These are phyloP conservation scores for Melanogrammus aeglefinus DNA, from an alignment of 2,797 vertebrate species.

Conservation along the genomic window DNA sequence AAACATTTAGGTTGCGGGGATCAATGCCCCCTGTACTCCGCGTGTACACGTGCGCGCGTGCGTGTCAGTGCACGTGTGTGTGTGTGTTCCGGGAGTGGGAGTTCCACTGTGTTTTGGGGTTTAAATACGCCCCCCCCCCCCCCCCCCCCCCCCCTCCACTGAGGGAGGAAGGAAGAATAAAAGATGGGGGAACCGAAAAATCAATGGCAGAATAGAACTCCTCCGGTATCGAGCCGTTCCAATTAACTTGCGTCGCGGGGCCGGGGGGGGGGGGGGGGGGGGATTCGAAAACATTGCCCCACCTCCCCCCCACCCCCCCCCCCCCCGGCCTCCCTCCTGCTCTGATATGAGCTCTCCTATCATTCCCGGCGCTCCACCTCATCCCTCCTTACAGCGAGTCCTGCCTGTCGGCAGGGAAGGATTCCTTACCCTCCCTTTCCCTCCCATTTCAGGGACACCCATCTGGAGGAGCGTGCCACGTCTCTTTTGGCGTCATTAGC, in stretches of 20 bases:
- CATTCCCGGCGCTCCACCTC: slow-evolving; percentile 61
- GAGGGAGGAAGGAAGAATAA: slow-evolving; percentile 71
- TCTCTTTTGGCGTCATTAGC: background rate
- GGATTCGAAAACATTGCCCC: slow-evolving; percentile 76
- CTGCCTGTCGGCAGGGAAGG: slow-evolving; percentile 1
- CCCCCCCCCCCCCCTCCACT: slow-evolving; percentile 72
- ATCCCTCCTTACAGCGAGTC: slow-evolving; percentile 40
- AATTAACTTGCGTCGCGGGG: slow-evolving; percentile 78
- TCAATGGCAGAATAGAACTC: slow-evolving; percentile 83
- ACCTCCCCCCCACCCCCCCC: slow-evolving; percentile 11
- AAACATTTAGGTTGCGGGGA: slow-evolving; percentile 92
- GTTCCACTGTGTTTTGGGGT: slow-evolving; percentile 70
- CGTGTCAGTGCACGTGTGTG: background rate
- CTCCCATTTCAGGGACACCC: background rate
- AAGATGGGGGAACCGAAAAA: slow-evolving; percentile 73
- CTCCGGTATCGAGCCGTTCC: slow-evolving; percentile 80
- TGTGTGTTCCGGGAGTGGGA: slow-evolving; percentile 71
- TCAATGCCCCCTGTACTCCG: slow-evolving; percentile 84
- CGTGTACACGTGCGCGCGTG: slow-evolving; percentile 14
- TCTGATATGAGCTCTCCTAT: slow-evolving; percentile 56
- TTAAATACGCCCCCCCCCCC: slow-evolving; percentile 73
- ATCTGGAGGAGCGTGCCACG: background rate
- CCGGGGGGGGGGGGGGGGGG: slow-evolving; percentile 21
- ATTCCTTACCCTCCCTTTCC: slow-evolving; percentile 11
- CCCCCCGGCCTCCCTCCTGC: slow-evolving; percentile 43